phyloP scores from a whole-genome alignment of 2,888 invertebrate species.

The Embidobia sp. region DNA sequence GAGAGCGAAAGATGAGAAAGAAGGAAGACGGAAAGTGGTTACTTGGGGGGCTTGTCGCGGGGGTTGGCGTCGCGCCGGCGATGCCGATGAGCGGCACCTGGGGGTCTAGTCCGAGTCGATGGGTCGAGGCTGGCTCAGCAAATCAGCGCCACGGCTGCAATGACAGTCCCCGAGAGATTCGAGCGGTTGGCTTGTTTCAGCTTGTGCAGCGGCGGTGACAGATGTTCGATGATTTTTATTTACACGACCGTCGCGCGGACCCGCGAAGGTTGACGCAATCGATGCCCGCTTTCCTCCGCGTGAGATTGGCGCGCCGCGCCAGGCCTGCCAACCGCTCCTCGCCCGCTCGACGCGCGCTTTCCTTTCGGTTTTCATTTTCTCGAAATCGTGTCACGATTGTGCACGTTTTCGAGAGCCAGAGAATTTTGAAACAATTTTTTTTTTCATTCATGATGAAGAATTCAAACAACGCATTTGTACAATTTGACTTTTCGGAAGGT shows the following conservation, averaged over 20 bases:
- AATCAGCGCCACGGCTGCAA: conserved; percentile 51
- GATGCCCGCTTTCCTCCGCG: conserved; percentile 21
- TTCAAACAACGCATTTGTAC: no score
- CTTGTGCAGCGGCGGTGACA: conserved; percentile 54
- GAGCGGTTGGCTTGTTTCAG: conserved; percentile 56
- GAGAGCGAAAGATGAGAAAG: no score
- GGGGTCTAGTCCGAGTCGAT: not conserved
- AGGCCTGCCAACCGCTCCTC: conserved; percentile 29
- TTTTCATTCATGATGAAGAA: no score
- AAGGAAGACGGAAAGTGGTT: no score
- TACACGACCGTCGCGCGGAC: conserved; percentile 33
- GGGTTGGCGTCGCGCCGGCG: conserved; percentile 18
- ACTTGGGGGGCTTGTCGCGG: no score
- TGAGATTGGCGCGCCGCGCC: conserved; percentile 15
- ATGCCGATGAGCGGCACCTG: conserved; percentile 9
- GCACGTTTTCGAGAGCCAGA: no score
- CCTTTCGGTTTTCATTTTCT: no score
- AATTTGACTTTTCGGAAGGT: no score
- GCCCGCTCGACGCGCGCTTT: no score
- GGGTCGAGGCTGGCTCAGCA: conserved; percentile 18
- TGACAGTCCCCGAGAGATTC: conserved; percentile 54
- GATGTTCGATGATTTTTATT: conserved; percentile 62
- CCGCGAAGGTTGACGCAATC: conserved; percentile 55
- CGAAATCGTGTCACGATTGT: no score
- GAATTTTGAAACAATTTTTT: no score